A percentile compares a stretch with the other conserved stretches of the same genome.
These are phyloP conservation scores for Aphelenchoides fujianensis DNA, from an alignment of 1,140 invertebrate species.

Conservation along the genomic window DNA sequence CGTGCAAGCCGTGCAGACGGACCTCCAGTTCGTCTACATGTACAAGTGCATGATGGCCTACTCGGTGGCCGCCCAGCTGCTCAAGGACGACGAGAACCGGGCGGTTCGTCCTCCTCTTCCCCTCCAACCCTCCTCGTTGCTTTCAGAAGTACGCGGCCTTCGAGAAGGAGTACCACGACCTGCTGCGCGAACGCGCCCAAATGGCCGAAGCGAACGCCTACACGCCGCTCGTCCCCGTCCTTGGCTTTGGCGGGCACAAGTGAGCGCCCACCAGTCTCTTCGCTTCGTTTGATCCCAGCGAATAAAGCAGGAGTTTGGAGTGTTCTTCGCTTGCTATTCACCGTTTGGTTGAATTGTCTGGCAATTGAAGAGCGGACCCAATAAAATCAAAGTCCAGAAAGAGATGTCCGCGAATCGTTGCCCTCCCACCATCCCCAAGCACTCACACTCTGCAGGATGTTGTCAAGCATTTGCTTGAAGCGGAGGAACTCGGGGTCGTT, in stretches of 20 bases:
- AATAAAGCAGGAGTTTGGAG: no score
- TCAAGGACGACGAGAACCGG: neutral
- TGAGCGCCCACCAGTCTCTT: no score
- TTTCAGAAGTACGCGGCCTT: neutral
- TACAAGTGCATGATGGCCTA: neutral
- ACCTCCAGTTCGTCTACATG: neutral
- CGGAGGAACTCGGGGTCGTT: constrained; percentile 47
- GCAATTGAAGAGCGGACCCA: no score
- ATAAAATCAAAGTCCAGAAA: constrained; percentile 7
- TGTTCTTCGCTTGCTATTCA: no score
- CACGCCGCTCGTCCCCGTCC: neutral
- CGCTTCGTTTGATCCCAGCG: no score
- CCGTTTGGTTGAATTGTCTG: no score
- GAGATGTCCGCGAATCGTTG: no score
- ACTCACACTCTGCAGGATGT: constrained; percentile 39
- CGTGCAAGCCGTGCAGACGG: constrained; percentile 11
- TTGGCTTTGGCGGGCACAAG: neutral
- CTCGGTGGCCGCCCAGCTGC: neutral
- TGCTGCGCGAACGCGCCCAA: neutral
- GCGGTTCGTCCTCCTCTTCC: neutral
- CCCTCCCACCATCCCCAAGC: no score
- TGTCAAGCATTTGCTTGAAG: constrained; percentile 50
- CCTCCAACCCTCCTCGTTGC: neutral
- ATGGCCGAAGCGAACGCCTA: neutral
- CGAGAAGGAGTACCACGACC: neutral